A percentile compares a stretch with the other conserved stretches of the same genome.
Evolutionary conservation across 2,888 invertebrate species (phyloP).

Genomic region (Auanema freiburgensis): DNA sequence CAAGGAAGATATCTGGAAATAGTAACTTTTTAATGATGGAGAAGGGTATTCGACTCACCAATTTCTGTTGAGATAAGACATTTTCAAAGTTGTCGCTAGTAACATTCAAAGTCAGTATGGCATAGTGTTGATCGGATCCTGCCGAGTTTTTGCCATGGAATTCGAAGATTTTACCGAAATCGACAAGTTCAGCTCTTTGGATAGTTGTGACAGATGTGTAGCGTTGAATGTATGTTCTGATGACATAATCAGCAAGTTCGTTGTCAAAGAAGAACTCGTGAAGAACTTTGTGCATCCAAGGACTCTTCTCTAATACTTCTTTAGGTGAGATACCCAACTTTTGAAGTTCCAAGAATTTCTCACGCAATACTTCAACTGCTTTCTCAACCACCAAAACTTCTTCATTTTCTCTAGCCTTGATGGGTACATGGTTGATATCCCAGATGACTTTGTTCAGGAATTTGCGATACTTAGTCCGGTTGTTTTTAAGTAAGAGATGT

Average conservation of each 20-base stretch:
- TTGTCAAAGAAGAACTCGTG: conserved; percentile 61
- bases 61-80: not conserved
- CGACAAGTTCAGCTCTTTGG: too few relatives aligned
- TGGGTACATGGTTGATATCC: conserved; percentile 25
- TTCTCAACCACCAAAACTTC: conserved; percentile 26
- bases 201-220: conserved; percentile 23
- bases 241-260: conserved; percentile 39
- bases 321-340: conserved; percentile 10
- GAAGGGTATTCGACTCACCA: too few relatives aligned
- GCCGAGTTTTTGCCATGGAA: too few relatives aligned
- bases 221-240: conserved; percentile 36
- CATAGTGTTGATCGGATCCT: too few relatives aligned
- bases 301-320: conserved; percentile 23
- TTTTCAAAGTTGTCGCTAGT: not conserved
- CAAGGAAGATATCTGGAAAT: not conserved
- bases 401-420: conserved; percentile 13
- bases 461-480: conserved; percentile 34
- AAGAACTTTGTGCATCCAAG: conserved; percentile 40
- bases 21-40: too few relatives aligned
- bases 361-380: conserved; percentile 21
- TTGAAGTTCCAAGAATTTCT: conserved; percentile 13
- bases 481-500: conserved; percentile 36
- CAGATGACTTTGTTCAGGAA: conserved; percentile 35
- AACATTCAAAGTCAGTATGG: too few relatives aligned
- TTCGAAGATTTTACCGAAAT: too few relatives aligned